A percentile compares a stretch with the other conserved stretches of the same genome.
Evolutionary conservation across 2,888 invertebrate species (phyloP).

Genomic region (Odontothrips loti): DNA sequence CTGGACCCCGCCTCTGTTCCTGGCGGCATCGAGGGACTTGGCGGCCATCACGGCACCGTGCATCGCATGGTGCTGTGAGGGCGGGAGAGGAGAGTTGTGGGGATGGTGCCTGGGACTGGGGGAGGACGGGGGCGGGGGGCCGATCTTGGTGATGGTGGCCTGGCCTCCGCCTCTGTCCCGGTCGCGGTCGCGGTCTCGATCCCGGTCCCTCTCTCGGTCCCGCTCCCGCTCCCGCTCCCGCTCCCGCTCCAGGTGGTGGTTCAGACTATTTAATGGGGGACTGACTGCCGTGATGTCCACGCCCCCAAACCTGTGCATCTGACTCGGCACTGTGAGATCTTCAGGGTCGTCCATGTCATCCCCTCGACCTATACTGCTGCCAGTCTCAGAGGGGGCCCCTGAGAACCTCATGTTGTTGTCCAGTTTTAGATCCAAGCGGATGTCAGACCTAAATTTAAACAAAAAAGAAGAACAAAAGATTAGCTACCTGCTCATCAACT

Average conservation of each 20-base stretch:
- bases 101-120: background rate
- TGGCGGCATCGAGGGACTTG: conserved; percentile 61
- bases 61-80: background rate
- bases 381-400: conserved; percentile 45
- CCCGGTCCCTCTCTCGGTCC: background rate
- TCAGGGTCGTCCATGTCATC: conserved; percentile 64
- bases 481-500: background rate
- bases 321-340: conserved; percentile 67
- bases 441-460: conserved; percentile 58
- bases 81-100: background rate
- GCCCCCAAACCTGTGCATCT: conserved; percentile 40
- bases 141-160: background rate
- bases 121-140: background rate
- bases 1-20: conserved; percentile 58
- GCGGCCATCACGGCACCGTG: conserved; percentile 55
- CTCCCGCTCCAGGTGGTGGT: background rate
- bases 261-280: background rate
- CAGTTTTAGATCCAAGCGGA: conserved; percentile 70
- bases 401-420: conserved; percentile 46
- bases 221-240: background rate
- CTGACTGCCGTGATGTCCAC: conserved; percentile 28
- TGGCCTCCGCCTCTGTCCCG: background rate
- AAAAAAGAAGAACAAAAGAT: too few species aligned
- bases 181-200: background rate
- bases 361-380: conserved; percentile 67